Evolutionary conservation across 2,888 invertebrate species (phyloP).

Genomic region (Acholoe squamosa): DNA sequence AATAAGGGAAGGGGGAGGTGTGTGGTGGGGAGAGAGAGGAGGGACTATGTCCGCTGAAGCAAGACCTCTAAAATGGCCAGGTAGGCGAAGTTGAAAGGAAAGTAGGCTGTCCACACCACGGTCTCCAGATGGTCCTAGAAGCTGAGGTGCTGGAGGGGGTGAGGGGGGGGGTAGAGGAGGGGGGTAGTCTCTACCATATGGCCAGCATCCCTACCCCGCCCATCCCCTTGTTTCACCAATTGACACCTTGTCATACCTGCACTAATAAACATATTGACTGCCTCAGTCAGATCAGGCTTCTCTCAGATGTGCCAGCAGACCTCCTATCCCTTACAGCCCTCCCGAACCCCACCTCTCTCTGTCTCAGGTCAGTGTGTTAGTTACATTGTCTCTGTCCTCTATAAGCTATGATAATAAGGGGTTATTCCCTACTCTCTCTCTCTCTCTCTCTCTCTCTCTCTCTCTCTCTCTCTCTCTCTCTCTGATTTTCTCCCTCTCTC

Average conservation of each 20-base stretch:
- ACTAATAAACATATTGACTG: neutral
- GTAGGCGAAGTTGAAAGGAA: neutral
- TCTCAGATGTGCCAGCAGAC: neutral
- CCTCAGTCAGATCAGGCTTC: neutral
- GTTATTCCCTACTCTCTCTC: no score
- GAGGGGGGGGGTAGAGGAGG: neutral
- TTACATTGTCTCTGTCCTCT: no score
- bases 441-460: neutral
- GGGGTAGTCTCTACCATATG: slow-evolving; percentile 27
- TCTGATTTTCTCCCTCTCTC: no score
- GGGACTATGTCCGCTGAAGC: neutral
- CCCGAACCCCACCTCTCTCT: neutral
- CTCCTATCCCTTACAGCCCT: neutral
- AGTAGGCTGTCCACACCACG: neutral
- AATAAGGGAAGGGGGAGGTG: slow-evolving; percentile 2
- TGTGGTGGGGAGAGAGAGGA: neutral
- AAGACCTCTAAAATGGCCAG: neutral
- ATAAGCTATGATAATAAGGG: no score
- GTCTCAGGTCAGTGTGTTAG: no score
- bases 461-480: neutral
- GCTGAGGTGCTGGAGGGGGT: neutral
- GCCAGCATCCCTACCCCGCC: neutral
- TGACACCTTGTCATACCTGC: neutral
- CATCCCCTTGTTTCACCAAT: neutral
- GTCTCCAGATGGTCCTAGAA: neutral